These are phyloP conservation scores for Sialia sialis DNA, from an alignment of 2,113 vertebrate species.

Conservation along the genomic window DNA sequence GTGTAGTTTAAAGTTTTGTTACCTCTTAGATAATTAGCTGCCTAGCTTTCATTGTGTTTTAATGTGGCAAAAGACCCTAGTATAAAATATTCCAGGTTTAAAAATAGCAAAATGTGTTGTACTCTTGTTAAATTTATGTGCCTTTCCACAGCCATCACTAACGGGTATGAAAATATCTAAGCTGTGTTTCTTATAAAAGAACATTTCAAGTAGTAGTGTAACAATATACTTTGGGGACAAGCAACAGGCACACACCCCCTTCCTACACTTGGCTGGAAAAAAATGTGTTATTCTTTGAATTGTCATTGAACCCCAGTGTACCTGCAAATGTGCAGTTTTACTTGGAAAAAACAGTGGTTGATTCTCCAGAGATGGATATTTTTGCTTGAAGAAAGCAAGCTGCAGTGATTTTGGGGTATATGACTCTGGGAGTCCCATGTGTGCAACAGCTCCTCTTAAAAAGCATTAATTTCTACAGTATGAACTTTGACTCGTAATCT, in stretches of 20 bases:
- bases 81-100: constrained; percentile 23
- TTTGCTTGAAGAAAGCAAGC: not conserved
- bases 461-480: not conserved
- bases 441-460: not conserved
- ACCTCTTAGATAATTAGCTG: constrained; percentile 56
- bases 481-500: not conserved
- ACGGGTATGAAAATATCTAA: not conserved
- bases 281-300: not conserved
- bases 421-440: not conserved
- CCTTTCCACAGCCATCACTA: not conserved
- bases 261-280: not conserved
- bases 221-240: not conserved
- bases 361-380: not conserved
- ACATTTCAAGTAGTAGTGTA: not conserved
- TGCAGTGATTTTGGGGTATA: not conserved
- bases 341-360: not conserved
- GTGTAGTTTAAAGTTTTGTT: constrained; percentile 63
- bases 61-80: constrained; percentile 33
- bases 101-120: constrained; percentile 6
- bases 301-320: not conserved
- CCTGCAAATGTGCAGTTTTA: not conserved
- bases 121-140: constrained; percentile 11
- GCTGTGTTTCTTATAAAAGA: not conserved
- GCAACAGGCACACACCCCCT: not conserved
- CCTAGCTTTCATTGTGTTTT: constrained; percentile 38